A percentile compares a stretch with the other conserved stretches of the same genome.
Evolutionary conservation across 2,888 invertebrate species (phyloP).

Genomic region (Drosophila melanosoma): DNA sequence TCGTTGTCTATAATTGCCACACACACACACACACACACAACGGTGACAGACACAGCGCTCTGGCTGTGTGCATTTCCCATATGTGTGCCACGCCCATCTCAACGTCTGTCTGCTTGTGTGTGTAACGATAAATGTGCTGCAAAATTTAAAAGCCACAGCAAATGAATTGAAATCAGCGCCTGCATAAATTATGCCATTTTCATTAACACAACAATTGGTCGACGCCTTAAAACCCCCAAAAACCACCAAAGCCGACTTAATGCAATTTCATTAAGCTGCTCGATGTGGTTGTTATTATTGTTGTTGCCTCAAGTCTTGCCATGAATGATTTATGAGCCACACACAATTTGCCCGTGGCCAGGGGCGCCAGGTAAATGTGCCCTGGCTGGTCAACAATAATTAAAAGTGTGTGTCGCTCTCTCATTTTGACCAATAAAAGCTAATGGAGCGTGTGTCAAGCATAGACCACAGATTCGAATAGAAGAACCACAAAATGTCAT

Average conservation of each 20-base stretch:
- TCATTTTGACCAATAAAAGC: slow-evolving; percentile 34
- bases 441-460: slow-evolving; percentile 41
- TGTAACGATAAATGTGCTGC: slow-evolving; percentile 35
- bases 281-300: slow-evolving; percentile 26
- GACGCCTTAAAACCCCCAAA: slow-evolving; percentile 15
- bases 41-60: slow-evolving; percentile 3
- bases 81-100: background rate
- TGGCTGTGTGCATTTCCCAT: background rate
- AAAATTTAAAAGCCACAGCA: slow-evolving; percentile 59
- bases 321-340: slow-evolving; percentile 60
- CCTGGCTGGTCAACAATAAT: slow-evolving; percentile 26
- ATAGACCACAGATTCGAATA: slow-evolving; percentile 16
- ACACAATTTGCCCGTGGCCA: slow-evolving; percentile 7
- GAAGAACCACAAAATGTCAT: background rate
- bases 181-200: slow-evolving; percentile 64
- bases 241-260: slow-evolving; percentile 38
- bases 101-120: slow-evolving; percentile 16
- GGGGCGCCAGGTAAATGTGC: slow-evolving; percentile 39
- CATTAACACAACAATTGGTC: slow-evolving; percentile 60
- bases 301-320: slow-evolving; percentile 38
- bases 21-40: slow-evolving; percentile 6
- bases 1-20: slow-evolving; percentile 68
- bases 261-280: slow-evolving; percentile 63
- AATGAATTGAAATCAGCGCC: slow-evolving; percentile 62
- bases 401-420: slow-evolving; percentile 20